phyloP scores from a whole-genome alignment of 2,888 invertebrate genomes.

The Antheraea assamensis region DNA sequence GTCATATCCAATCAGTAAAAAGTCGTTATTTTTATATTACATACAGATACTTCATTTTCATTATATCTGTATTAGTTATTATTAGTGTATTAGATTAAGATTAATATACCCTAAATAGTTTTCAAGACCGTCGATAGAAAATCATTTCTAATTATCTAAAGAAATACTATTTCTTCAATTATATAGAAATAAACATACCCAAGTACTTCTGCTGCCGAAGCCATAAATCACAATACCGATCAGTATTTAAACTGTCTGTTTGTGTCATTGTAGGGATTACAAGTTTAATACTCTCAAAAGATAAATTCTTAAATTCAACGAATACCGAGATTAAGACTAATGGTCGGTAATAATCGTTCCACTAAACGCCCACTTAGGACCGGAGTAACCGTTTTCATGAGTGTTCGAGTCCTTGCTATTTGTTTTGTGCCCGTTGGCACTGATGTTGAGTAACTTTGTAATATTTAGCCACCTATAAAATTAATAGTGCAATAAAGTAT shows the following conservation, averaged over 20 bases:
- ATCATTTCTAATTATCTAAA: background rate
- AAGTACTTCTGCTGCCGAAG: background rate
- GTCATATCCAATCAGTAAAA: too few relatives aligned
- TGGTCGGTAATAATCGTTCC: constrained; percentile 34
- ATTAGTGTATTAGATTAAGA: too few relatives aligned
- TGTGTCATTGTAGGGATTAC: constrained; percentile 11
- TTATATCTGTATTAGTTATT: too few relatives aligned
- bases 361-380: constrained; percentile 28
- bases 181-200: background rate
- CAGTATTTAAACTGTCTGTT: background rate
- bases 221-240: background rate
- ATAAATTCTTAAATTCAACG: constrained; percentile 8
- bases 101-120: too few relatives aligned
- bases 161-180: background rate
- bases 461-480: background rate
- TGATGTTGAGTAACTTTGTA: background rate
- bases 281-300: constrained; percentile 8
- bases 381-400: constrained; percentile 27
- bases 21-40: too few relatives aligned
- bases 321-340: constrained; percentile 29
- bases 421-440: constrained; percentile 24
- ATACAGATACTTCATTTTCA: too few relatives aligned
- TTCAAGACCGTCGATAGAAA: background rate
- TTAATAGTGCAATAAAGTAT: too few relatives aligned
- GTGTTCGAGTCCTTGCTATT: constrained; percentile 16